Percentiles rank a stretch among this genome's conserved stretches.
These are phyloP conservation scores for Ambastaia sidthimunki DNA, from an alignment of 2,797 vertebrate genomes.

Conservation along the genomic window DNA sequence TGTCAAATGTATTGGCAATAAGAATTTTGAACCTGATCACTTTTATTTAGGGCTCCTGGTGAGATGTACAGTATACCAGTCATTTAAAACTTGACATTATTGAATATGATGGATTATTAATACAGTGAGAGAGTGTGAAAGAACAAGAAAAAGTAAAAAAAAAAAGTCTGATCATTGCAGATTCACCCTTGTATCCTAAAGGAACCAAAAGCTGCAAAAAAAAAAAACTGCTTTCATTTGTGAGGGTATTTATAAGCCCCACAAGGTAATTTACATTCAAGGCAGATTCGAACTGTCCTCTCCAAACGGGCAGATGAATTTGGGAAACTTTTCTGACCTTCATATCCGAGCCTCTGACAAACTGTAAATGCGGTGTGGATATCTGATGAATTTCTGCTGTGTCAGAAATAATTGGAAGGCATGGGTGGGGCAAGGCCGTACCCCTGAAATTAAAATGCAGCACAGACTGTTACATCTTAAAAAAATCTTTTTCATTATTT, in stretches of 20 bases:
- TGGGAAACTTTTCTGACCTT: slow-evolving; percentile 15
- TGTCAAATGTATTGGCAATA: slow-evolving; percentile 52
- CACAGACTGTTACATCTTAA: neutral
- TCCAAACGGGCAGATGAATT: slow-evolving; percentile 3
- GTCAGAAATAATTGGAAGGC: slow-evolving; percentile 1
- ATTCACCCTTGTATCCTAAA: neutral
- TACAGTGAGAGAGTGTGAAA: neutral
- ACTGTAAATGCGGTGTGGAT: slow-evolving; percentile 14
- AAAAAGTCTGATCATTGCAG: neutral
- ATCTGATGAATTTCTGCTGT: neutral
- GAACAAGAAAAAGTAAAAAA: too few species aligned
- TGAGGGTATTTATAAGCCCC: neutral
- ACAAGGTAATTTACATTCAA: slow-evolving; percentile 2
- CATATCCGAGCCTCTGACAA: neutral
- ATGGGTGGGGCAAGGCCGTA: neutral
- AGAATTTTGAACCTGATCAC: slow-evolving; percentile 13
- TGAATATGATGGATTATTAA: slow-evolving; percentile 9
- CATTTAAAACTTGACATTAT: slow-evolving; percentile 28
- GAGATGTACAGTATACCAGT: slow-evolving; percentile 36
- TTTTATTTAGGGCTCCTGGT: slow-evolving; percentile 50
- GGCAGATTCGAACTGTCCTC: neutral
- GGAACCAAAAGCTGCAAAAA: neutral
- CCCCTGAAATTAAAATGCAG: neutral
- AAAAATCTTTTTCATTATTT: neutral
- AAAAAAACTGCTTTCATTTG: neutral